phyloP scores from a whole-genome alignment of 2,888 invertebrate genomes.

The Drosophila ochracea region DNA sequence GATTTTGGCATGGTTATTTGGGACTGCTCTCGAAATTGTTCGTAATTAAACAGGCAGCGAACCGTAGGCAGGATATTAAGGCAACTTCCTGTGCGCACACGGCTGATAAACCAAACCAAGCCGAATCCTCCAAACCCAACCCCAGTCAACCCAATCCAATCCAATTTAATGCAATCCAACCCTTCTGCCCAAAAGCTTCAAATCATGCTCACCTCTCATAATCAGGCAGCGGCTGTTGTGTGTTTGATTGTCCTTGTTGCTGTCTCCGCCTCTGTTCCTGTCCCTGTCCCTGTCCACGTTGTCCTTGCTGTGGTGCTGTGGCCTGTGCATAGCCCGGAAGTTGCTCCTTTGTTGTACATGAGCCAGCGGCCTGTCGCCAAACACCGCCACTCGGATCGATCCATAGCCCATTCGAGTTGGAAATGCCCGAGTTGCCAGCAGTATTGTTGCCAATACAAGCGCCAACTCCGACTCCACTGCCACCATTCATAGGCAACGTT shows the following conservation, averaged over 20 bases:
- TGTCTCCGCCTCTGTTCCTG: constrained; percentile 17
- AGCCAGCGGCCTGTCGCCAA: constrained; percentile 84
- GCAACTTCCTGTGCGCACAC: constrained; percentile 64
- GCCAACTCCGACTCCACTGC: constrained; percentile 37
- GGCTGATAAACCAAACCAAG: constrained; percentile 58
- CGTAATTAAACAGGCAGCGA: constrained; percentile 77
- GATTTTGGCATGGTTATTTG: constrained; percentile 49
- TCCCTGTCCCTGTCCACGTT: constrained; percentile 31
- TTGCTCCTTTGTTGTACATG: constrained; percentile 84
- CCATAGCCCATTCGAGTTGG: constrained; percentile 82
- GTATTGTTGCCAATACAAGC: constrained; percentile 48
- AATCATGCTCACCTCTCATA: constrained; percentile 84
- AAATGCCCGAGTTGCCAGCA: constrained; percentile 38
- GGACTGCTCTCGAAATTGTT: constrained; percentile 61
- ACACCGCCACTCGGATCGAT: constrained; percentile 85
- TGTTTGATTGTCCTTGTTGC: constrained; percentile 58
- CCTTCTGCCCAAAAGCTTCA: constrained; percentile 33
- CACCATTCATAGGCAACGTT: constrained; percentile 85
- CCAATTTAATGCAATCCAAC: constrained; percentile 15
- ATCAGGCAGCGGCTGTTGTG: constrained; percentile 84
- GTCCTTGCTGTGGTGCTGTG: constrained; percentile 72
- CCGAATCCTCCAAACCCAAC: background rate
- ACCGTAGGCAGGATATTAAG: constrained; percentile 79
- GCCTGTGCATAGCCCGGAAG: constrained; percentile 85
- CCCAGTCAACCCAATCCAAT: background rate